Evolutionary conservation across 2,113 vertebrate genomes (phyloP).

Genomic region (Nannospalax galili): DNA sequence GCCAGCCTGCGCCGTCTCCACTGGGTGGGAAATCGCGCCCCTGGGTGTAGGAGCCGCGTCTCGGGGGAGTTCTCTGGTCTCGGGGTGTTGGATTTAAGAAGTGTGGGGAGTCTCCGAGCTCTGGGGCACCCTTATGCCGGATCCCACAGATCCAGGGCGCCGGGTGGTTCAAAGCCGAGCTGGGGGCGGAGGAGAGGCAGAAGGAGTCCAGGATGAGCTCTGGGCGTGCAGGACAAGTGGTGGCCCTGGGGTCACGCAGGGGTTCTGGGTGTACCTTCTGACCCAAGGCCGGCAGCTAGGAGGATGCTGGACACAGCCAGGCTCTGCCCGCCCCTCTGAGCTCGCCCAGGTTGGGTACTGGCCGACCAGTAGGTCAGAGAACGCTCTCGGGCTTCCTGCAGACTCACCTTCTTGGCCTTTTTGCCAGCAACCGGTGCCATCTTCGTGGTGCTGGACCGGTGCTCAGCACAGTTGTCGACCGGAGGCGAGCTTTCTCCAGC

Average conservation of each 20-base stretch:
- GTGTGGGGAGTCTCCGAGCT: background rate
- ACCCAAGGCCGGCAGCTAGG: background rate
- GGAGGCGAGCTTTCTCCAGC: background rate
- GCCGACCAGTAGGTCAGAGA: background rate
- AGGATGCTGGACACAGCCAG: background rate
- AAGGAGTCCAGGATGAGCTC: too few relatives aligned
- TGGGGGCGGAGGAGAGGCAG: background rate
- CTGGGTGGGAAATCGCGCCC: background rate
- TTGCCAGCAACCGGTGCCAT: conserved; percentile 75
- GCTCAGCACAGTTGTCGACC: background rate
- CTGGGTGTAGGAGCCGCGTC: background rate
- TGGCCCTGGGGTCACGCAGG: background rate
- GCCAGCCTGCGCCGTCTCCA: fast-evolving
- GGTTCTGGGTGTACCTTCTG: background rate
- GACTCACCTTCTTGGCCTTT: conserved; percentile 78
- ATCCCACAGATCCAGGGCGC: background rate
- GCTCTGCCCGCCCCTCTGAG: too few relatives aligned
- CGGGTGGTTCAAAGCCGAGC: background rate
- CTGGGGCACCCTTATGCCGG: background rate
- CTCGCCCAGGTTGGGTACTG: background rate
- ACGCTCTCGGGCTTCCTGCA: background rate
- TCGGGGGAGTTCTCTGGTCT: background rate
- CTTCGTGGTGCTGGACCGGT: background rate
- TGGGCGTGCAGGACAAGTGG: background rate
- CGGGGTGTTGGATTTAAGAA: background rate